Percentiles rank a stretch among this genome's conserved stretches.
Conservation (phyloP, 2,888 invertebrate species). For the Drosophila austrosaltans region DNA sequence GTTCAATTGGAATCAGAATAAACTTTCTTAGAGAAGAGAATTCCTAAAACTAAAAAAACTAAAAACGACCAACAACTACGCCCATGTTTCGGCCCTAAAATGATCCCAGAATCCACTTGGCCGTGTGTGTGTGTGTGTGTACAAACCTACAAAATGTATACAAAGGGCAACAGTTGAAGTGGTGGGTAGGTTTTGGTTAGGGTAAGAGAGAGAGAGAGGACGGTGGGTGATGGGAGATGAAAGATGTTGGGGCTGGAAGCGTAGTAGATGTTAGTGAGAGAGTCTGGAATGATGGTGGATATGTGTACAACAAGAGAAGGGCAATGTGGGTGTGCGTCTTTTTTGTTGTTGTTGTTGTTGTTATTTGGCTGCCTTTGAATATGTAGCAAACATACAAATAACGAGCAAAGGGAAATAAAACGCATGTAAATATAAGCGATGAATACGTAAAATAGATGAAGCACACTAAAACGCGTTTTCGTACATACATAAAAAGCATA, state of each 20-base stretch:
- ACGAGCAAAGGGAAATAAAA: conserved; percentile 56
- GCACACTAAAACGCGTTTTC: conserved; percentile 32
- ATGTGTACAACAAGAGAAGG: neutral
- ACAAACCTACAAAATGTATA: conserved; percentile 1
- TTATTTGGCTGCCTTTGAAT: conserved; percentile 13
- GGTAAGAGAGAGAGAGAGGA: neutral
- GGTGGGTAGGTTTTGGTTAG: neutral
- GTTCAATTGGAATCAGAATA: no score
- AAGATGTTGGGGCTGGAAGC: neutral
- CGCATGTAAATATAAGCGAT: conserved; percentile 68
- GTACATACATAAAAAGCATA: no score
- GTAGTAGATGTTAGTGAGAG: neutral
- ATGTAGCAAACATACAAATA: conserved; percentile 25
- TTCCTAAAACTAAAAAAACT: neutral
- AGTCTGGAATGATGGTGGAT: no score
- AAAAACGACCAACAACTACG: conserved; percentile 30
- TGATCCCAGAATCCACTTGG: neutral
- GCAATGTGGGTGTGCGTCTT: neutral
- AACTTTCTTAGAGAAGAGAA: no score
- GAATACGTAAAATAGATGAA: conserved; percentile 73
- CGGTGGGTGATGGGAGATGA: neutral
- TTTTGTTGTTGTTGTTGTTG: neutral
- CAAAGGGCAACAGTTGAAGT: conserved; percentile 9
- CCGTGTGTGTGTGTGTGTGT: neutral
- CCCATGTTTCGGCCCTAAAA: neutral